Base-by-base conservation (phyloP, 2,113 vertebrate species). In the Corythaeola cristata region DNA sequence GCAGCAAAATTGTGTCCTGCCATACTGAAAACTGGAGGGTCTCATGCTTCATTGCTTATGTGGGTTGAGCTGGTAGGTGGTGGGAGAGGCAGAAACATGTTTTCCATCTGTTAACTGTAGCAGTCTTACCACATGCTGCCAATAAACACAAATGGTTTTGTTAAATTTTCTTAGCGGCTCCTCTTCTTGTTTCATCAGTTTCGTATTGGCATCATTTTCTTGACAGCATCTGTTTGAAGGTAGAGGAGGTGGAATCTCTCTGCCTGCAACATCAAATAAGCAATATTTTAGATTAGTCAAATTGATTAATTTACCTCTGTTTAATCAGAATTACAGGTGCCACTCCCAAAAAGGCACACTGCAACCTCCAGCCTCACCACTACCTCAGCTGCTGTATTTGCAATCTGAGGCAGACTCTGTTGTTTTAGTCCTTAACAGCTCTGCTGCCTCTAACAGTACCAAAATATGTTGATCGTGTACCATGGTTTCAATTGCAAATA, bases 101-200 rank as follows among this genome's bases (percentile, higher is more conserved):
- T 90, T 23, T 81, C 60, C 20, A n/a, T 90, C 79, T 93, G 73
- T 93, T 95, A 78, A 64, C 84, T 95, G 68, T 91, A 88, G 58
- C 39, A 85, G 30, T 88, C 75, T 71, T 88, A 50, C 47, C 24
- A 21, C 35, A 32, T 62, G n/a, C 63, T 94, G 71, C 75, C 75
- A 95, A 89, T 95, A 94, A 94, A 95, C 32, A 32, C 64, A 45
- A 85, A 82, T 69, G 20, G 4, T 83, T 76, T 64, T 89, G 27
- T 75, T 62, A 24, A 69, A n/a, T 89, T 91, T 71, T 85, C 33
- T 35, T 66, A 85, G 45, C 0, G 2, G 8, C 69, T 86, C 6
- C 44, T 79, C 37, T 94, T 92, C 67, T 59, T 87, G 66, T 64
- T 85, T 66, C 9, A 58, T 91, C 44, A 45, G 15, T 85, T 82